These are phyloP conservation scores for Mimumesa dahlbomi DNA, from an alignment of 2,888 invertebrate species.

Conservation along the genomic window DNA sequence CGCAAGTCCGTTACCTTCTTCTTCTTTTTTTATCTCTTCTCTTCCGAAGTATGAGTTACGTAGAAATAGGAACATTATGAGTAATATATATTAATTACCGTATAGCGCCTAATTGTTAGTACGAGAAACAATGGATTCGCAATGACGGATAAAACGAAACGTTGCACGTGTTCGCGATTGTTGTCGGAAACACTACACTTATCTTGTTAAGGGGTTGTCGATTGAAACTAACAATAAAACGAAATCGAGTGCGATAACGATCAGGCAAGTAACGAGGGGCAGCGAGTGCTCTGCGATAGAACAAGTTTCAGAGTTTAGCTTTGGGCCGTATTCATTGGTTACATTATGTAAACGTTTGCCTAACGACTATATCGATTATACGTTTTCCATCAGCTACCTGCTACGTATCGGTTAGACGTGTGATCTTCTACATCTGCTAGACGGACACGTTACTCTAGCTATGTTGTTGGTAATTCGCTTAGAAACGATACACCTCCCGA, in stretches of 20 bases:
- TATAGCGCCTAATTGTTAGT: slow-evolving; percentile 1
- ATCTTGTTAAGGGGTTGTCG: too few species aligned
- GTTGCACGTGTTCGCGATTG: not conserved
- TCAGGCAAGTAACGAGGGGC: not conserved
- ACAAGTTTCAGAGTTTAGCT: slow-evolving; percentile 41
- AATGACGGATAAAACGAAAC: not conserved
- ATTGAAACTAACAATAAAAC: too few species aligned
- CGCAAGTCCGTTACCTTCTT: slow-evolving; percentile 26
- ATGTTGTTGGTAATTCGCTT: slow-evolving; percentile 18
- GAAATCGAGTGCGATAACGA: not conserved
- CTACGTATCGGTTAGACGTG: slow-evolving; percentile 51
- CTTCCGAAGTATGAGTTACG: slow-evolving; percentile 42
- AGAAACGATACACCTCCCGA: slow-evolving; percentile 15
- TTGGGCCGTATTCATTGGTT: slow-evolving; percentile 64
- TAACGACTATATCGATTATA: slow-evolving; percentile 56
- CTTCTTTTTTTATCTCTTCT: slow-evolving; percentile 25
- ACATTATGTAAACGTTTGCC: slow-evolving; percentile 32
- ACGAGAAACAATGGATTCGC: slow-evolving; percentile 8
- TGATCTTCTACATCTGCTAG: slow-evolving; percentile 24
- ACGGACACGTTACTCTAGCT: slow-evolving; percentile 27
- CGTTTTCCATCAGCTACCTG: slow-evolving; percentile 48
- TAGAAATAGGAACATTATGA: slow-evolving; percentile 68
- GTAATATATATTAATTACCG: slow-evolving; percentile 43
- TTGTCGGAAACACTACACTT: too few species aligned
- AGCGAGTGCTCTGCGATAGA: slow-evolving; percentile 49